Percentiles rank a stretch among this genome's conserved stretches.
phyloP scores from a whole-genome alignment of 2,888 invertebrate species.

The Caenorhabditis panamensis region DNA sequence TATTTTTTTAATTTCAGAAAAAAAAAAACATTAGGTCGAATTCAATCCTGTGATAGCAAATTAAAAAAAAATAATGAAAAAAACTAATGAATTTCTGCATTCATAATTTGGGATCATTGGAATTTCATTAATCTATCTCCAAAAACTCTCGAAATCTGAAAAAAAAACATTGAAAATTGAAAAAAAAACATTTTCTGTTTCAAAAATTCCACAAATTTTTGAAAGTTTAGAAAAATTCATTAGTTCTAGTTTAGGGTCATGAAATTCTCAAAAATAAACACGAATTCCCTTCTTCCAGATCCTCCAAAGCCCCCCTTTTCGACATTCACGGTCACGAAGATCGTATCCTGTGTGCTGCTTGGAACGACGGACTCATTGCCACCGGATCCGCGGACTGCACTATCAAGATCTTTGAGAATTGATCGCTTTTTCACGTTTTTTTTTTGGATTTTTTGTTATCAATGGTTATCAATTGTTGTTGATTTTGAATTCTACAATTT shows the following conservation, averaged over 20 bases:
- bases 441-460: constrained; percentile 10
- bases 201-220: not conserved
- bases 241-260: no score
- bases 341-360: constrained; percentile 92
- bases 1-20: no score
- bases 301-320: constrained; percentile 92
- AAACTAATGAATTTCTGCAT: no score
- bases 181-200: not conserved
- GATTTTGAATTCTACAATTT: not conserved
- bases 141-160: not conserved
- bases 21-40: no score
- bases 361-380: constrained; percentile 89
- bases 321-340: constrained; percentile 95
- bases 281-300: constrained; percentile 81
- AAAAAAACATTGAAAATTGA: not conserved
- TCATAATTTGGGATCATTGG: no score
- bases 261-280: no score
- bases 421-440: not conserved
- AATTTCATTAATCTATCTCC: no score
- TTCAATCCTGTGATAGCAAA: no score
- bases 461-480: constrained; percentile 23
- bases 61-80: no score
- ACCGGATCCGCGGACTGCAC: constrained; percentile 96
- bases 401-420: constrained; percentile 85
- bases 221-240: not conserved